phyloP scores from a whole-genome alignment of 1,140 invertebrate genomes.

The Diachasma alloeum region DNA sequence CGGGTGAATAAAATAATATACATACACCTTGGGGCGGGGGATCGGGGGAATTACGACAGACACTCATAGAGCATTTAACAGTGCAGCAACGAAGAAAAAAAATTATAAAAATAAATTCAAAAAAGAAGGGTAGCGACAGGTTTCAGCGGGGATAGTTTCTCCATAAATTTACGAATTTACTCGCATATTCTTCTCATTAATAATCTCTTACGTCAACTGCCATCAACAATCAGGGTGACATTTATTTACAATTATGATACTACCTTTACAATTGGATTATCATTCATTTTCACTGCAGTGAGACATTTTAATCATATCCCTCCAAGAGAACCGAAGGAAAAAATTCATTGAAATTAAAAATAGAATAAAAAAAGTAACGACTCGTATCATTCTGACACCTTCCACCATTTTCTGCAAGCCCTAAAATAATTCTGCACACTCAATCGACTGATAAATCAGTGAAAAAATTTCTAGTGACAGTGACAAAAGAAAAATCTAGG shows the following conservation, averaged over 20 bases:
- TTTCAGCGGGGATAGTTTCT: neutral
- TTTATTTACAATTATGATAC: neutral
- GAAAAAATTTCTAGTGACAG: neutral
- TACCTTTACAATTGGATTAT: neutral
- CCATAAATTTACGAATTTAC: neutral
- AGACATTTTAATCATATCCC: neutral
- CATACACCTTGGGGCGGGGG: neutral
- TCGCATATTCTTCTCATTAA: neutral
- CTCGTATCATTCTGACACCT: too few relatives aligned
- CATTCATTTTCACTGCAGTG: neutral
- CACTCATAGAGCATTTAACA: neutral
- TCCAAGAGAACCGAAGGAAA: neutral
- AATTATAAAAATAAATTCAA: neutral
- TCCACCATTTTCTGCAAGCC: too few relatives aligned
- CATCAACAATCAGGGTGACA: neutral
- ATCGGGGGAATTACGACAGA: neutral
- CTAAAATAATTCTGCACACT: too few relatives aligned
- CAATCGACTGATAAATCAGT: too few relatives aligned
- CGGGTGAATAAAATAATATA: neutral
- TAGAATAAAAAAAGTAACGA: neutral
- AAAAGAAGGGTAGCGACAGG: neutral
- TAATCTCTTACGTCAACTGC: neutral
- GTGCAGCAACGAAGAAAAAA: neutral
- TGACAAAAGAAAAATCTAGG: conserved; percentile 1
- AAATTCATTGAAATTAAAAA: neutral